Percentiles rank a stretch among this genome's conserved stretches.
Evolutionary conservation across 2,797 vertebrate species (phyloP).

Genomic region (Corythornis leucogaster): DNA sequence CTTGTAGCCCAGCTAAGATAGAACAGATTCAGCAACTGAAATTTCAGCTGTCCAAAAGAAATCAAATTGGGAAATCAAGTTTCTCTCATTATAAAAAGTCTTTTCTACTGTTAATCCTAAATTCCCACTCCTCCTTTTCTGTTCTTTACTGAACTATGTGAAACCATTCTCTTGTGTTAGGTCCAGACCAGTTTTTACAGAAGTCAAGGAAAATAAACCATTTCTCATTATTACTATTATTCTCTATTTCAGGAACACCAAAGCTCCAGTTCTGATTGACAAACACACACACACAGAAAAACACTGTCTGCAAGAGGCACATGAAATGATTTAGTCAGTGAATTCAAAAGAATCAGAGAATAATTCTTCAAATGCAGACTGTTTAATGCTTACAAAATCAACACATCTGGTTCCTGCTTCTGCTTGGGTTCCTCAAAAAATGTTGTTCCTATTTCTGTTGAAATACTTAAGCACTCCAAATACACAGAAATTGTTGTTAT

Average conservation of each 20-base stretch:
- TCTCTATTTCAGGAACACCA: background rate
- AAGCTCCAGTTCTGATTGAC: background rate
- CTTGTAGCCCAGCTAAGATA: background rate
- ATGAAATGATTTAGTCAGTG: background rate
- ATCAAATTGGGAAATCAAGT: background rate
- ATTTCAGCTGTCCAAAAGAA: background rate
- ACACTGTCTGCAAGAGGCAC: background rate
- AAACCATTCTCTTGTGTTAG: background rate
- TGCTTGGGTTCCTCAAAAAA: background rate
- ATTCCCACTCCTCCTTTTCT: background rate
- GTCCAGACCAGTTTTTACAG: background rate
- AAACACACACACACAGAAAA: background rate
- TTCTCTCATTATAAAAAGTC: background rate
- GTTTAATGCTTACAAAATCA: background rate
- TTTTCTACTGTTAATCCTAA: background rate
- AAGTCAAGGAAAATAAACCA: background rate
- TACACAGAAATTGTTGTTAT: background rate
- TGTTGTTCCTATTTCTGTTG: background rate
- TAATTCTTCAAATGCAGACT: background rate
- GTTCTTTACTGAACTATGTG: background rate
- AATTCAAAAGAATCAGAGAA: background rate
- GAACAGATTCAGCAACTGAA: background rate
- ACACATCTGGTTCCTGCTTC: constrained; percentile 28
- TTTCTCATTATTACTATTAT: background rate
- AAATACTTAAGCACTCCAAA: background rate